Conservation (phyloP, 1,140 invertebrate species). For the Atta texana region DNA sequence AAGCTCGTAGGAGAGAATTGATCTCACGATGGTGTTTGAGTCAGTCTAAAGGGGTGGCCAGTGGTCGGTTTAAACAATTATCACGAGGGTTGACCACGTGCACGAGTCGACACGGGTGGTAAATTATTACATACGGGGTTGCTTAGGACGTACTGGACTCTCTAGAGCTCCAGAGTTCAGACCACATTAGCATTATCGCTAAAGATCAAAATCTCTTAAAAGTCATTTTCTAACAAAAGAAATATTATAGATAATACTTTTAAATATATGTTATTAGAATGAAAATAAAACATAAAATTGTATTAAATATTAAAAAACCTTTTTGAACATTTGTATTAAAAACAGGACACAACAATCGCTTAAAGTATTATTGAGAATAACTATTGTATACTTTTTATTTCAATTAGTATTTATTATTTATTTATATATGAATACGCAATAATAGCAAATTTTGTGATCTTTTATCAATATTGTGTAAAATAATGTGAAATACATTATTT, state of each 20-base stretch:
- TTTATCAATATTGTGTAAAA: neutral
- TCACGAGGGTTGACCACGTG: slow-evolving; percentile 82
- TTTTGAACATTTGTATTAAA: neutral
- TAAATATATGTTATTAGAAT: neutral
- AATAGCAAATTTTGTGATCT: slow-evolving; percentile 11
- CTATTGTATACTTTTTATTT: neutral
- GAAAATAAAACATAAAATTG: neutral
- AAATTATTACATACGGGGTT: slow-evolving; percentile 83
- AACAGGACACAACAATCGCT: neutral
- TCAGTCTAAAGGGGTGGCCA: slow-evolving; percentile 81
- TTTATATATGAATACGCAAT: neutral
- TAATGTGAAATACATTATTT: neutral
- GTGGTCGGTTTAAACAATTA: slow-evolving; percentile 86
- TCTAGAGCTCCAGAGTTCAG: slow-evolving; percentile 32
- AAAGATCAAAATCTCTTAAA: slow-evolving; percentile 21
- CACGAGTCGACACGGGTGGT: slow-evolving; percentile 83
- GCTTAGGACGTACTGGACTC: slow-evolving; percentile 74
- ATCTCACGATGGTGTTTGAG: slow-evolving; percentile 75
- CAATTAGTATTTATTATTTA: neutral
- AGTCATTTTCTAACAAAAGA: slow-evolving; percentile 35
- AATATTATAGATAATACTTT: neutral
- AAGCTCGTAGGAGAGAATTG: slow-evolving; percentile 72
- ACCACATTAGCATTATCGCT: slow-evolving; percentile 42
- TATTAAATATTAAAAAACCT: neutral
- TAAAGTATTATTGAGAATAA: neutral